These are phyloP conservation scores for Cheilosia soror DNA, from an alignment of 2,888 invertebrate species.

Conservation along the genomic window DNA sequence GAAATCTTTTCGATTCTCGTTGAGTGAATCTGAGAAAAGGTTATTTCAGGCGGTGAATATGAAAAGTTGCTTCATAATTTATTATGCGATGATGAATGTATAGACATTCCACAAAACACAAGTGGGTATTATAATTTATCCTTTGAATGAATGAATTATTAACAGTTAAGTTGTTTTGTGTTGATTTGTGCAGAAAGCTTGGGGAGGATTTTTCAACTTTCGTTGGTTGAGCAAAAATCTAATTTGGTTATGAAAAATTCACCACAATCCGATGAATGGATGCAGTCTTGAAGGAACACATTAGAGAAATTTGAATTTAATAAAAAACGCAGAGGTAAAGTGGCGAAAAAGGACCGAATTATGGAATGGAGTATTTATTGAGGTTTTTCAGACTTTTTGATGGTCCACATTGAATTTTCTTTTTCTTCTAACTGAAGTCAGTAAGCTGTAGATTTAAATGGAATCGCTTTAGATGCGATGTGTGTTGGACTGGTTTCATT, in stretches of 20 bases:
- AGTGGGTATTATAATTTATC: background rate
- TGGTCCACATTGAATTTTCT: no score
- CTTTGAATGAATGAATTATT: background rate
- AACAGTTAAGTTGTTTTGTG: background rate
- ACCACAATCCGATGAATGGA: background rate
- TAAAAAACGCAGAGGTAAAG: no score
- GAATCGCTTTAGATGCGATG: no score
- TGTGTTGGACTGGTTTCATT: no score
- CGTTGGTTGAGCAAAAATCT: no score
- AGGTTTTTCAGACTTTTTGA: no score
- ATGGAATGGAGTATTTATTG: no score
- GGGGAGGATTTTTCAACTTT: background rate
- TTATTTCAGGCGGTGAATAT: background rate
- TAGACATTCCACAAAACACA: background rate
- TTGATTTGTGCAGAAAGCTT: background rate
- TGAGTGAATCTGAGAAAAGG: background rate
- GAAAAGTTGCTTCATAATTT: background rate
- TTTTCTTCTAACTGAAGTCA: no score
- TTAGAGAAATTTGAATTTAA: background rate
- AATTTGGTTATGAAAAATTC: background rate
- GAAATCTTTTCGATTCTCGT: slow-evolving; percentile 2
- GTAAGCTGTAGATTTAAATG: no score
- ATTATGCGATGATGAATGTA: slow-evolving; percentile 20
- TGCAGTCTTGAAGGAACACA: background rate
- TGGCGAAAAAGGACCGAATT: no score